These are phyloP conservation scores for Quiscalus mexicanus DNA, from an alignment of 2,113 vertebrate genomes.

Conservation along the genomic window DNA sequence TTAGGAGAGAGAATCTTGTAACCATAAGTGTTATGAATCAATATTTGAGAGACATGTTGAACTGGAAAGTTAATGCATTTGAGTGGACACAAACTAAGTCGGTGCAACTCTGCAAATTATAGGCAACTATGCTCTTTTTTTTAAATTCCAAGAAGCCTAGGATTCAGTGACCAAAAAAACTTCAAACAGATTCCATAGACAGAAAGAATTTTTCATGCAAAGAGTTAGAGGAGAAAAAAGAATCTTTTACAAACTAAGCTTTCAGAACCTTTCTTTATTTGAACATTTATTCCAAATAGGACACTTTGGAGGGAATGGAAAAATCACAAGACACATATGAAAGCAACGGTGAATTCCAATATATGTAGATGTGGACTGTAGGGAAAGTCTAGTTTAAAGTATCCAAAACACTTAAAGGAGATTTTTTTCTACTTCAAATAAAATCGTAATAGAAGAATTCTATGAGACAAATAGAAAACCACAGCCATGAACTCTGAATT, in stretches of 20 bases:
- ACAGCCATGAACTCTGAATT: neutral
- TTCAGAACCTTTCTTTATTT: neutral
- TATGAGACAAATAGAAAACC: neutral
- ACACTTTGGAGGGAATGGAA: neutral
- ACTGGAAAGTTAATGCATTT: neutral
- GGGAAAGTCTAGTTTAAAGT: neutral
- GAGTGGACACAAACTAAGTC: neutral
- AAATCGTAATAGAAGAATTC: neutral
- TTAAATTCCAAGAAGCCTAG: neutral
- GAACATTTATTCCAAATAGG: neutral
- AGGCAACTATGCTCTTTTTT: neutral
- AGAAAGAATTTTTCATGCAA: neutral
- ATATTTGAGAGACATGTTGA: neutral
- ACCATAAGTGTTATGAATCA: neutral
- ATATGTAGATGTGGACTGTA: neutral
- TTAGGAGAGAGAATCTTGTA: neutral
- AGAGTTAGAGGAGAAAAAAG: neutral
- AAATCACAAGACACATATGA: neutral
- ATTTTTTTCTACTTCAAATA: neutral
- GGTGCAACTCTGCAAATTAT: neutral
- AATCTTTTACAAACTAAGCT: neutral
- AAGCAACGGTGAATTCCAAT: neutral
- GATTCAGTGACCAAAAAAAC: neutral
- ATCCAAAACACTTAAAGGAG: neutral
- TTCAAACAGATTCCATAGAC: neutral